Evolutionary conservation across 92 coral and sea anemone species (phyloP).

Genomic region (Umimayanthus kanabou): DNA sequence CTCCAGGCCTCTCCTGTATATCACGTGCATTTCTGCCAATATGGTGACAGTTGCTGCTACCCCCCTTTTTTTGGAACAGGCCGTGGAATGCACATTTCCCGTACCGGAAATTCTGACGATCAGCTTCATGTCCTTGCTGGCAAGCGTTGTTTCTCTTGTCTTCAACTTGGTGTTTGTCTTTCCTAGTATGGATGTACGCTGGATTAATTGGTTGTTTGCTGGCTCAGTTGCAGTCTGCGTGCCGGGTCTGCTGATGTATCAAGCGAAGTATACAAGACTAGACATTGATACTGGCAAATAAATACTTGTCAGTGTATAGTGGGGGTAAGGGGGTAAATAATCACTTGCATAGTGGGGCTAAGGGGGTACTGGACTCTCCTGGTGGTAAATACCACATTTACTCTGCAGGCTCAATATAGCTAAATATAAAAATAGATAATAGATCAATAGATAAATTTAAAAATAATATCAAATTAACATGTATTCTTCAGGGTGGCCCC

Average conservation of each 20-base stretch:
- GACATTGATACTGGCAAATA: constrained; percentile 34
- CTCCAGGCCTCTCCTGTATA: constrained; percentile 49
- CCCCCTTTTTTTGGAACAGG: constrained; percentile 56
- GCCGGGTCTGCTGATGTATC: constrained; percentile 44
- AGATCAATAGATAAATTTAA: too few species aligned
- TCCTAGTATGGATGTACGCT: constrained; percentile 40
- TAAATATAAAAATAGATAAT: too few species aligned
- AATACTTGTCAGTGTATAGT: too few species aligned
- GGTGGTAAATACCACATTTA: too few species aligned
- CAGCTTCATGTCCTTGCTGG: constrained; percentile 15
- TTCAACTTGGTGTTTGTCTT: constrained; percentile 51
- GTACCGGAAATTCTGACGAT: constrained; percentile 52
- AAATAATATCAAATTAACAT: too few species aligned
- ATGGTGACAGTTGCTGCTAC: constrained; percentile 48
- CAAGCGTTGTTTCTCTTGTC: constrained; percentile 14
- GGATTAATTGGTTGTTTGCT: constrained; percentile 67
- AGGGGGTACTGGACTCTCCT: too few species aligned
- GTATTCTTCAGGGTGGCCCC: too few species aligned
- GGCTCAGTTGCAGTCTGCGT: constrained; percentile 32
- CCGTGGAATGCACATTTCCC: constrained; percentile 60
- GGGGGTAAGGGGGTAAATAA: too few species aligned
- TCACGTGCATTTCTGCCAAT: constrained; percentile 47
- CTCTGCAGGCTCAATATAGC: too few species aligned
- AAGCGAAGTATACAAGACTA: constrained; percentile 46
- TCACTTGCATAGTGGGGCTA: too few species aligned